phyloP scores from a whole-genome alignment of 2,888 invertebrate genomes.

The Esperia sulphurella region DNA sequence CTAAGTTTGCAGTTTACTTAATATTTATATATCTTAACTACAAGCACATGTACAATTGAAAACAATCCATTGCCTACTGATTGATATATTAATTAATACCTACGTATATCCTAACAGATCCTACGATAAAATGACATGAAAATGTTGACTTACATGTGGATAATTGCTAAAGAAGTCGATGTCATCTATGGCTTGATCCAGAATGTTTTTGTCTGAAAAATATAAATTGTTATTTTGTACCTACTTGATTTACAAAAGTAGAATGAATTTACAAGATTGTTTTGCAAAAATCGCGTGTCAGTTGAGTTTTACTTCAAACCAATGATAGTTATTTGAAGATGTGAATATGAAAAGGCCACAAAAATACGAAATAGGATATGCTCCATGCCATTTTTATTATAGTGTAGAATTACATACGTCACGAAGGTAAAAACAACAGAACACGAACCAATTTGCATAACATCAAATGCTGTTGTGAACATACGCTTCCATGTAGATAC shows the following conservation, averaged over 20 bases:
- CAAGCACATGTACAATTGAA: too few relatives aligned
- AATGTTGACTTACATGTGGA: slow-evolving; percentile 61
- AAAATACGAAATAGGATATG: neutral
- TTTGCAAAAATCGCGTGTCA: slow-evolving; percentile 14
- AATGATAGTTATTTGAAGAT: slow-evolving; percentile 5
- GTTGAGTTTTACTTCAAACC: slow-evolving; percentile 1
- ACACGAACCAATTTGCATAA: slow-evolving; percentile 6
- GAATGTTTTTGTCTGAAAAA: slow-evolving; percentile 82
- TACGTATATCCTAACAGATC: too few relatives aligned
- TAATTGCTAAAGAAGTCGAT: slow-evolving; percentile 79
- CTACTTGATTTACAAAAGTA: neutral
- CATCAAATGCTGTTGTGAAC: too few relatives aligned
- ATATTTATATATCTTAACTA: too few relatives aligned
- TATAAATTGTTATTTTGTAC: neutral
- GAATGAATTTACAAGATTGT: too few relatives aligned
- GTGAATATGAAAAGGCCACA: neutral
- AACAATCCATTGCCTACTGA: too few relatives aligned
- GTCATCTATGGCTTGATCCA: slow-evolving; percentile 82
- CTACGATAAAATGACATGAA: too few relatives aligned
- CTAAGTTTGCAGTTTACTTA: too few relatives aligned
- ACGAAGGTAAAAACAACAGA: neutral
- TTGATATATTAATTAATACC: too few relatives aligned
- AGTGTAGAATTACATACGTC: slow-evolving; percentile 1
- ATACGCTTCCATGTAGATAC: too few relatives aligned
- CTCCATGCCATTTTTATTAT: neutral